These are phyloP conservation scores for Zaprionus bogoriensis DNA, from an alignment of 2,888 invertebrate genomes.

Conservation along the genomic window DNA sequence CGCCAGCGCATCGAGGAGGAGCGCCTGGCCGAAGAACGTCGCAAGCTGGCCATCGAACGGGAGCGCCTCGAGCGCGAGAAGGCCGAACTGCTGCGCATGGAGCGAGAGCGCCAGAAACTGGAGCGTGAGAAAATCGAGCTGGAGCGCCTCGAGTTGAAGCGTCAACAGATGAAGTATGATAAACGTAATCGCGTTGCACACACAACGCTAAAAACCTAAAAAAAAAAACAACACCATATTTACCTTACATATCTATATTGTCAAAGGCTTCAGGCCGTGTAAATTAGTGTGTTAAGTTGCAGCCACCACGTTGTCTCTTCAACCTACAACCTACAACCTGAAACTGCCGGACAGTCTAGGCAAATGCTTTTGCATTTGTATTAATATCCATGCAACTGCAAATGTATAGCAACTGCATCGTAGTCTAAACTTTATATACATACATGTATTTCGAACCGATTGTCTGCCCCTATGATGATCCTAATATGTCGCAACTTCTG, in stretches of 20 bases:
- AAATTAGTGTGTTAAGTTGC: slow-evolving; percentile 63
- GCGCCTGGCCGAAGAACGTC: slow-evolving; percentile 90
- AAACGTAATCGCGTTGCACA: slow-evolving; percentile 60
- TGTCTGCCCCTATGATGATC: neutral
- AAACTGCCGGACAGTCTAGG: slow-evolving; percentile 42
- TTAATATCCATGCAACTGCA: slow-evolving; percentile 52
- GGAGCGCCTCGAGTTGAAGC: slow-evolving; percentile 92
- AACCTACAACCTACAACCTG: slow-evolving; percentile 24
- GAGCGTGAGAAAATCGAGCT: slow-evolving; percentile 89
- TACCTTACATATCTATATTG: slow-evolving; percentile 45
- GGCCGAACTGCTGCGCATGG: slow-evolving; percentile 91
- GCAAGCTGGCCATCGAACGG: slow-evolving; percentile 91
- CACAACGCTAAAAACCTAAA: slow-evolving; percentile 36
- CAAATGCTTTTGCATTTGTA: slow-evolving; percentile 49
- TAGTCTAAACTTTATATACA: slow-evolving; percentile 51
- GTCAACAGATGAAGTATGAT: slow-evolving; percentile 89
- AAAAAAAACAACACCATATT: slow-evolving; percentile 62
- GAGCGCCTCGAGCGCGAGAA: slow-evolving; percentile 95
- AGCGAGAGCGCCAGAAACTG: slow-evolving; percentile 91
- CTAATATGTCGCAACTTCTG: slow-evolving; percentile 38
- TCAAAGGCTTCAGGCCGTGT: slow-evolving; percentile 56
- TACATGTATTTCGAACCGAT: slow-evolving; percentile 13
- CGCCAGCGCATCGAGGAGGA: slow-evolving; percentile 93
- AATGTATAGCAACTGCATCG: slow-evolving; percentile 45
- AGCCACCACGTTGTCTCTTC: slow-evolving; percentile 67